Conservation (phyloP, 2,113 vertebrate genomes). For the Machaerirhynchus nigripectus region DNA sequence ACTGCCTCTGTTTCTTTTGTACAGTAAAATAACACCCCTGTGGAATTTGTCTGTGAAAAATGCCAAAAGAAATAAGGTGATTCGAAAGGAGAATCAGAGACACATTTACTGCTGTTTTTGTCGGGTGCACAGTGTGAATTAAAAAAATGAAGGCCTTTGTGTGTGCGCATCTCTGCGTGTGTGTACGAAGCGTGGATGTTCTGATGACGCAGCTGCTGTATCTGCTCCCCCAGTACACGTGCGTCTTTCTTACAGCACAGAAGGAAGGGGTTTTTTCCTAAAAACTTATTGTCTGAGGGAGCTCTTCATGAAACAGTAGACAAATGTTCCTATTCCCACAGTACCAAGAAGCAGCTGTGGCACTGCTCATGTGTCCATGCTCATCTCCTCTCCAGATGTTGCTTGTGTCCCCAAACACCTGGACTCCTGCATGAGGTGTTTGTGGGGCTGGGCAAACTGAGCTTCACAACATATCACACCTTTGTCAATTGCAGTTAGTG, state of each 20-base stretch:
- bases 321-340: background rate
- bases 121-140: background rate
- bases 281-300: background rate
- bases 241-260: background rate
- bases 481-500: background rate
- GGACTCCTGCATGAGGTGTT: background rate
- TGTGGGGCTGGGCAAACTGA: background rate
- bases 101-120: background rate
- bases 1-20: constrained; percentile 2
- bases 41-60: constrained; percentile 10
- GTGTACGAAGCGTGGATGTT: background rate
- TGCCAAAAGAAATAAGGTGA: background rate
- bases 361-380: background rate
- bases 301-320: background rate
- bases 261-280: background rate
- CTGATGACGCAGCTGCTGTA: background rate
- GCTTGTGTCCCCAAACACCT: background rate
- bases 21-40: background rate
- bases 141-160: background rate
- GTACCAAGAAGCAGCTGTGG: background rate
- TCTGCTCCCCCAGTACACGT: background rate
- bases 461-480: background rate
- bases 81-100: background rate
- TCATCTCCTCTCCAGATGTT: constrained; percentile 27
- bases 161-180: background rate